These are phyloP conservation scores for Iphiclides podalirius DNA, from an alignment of 2,888 invertebrate species.

Conservation along the genomic window DNA sequence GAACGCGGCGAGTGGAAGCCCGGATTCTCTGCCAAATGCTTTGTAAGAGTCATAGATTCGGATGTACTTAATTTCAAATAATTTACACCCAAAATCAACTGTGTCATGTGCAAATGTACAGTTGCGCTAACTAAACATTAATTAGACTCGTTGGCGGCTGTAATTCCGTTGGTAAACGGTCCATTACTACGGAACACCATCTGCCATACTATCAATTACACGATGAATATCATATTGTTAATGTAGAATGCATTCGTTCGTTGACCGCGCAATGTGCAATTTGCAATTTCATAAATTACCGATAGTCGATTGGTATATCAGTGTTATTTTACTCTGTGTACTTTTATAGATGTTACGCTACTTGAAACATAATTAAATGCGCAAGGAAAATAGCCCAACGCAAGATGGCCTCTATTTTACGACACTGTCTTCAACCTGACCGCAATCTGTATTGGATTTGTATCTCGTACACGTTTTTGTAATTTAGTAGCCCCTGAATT, in stretches of 20 bases:
- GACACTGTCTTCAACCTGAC: background rate
- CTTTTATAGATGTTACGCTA: constrained; percentile 24
- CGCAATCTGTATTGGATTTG: constrained; percentile 20
- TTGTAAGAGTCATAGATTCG: constrained; percentile 1
- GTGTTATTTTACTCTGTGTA: constrained; percentile 30
- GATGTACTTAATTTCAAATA: constrained; percentile 8
- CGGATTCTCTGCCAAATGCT: too few relatives aligned
- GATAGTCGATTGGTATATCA: too few relatives aligned
- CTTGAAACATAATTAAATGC: constrained; percentile 10
- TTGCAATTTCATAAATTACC: too few relatives aligned
- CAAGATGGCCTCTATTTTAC: constrained; percentile 11
- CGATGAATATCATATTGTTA: constrained; percentile 31
- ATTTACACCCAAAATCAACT: constrained; percentile 24
- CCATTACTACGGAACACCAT: constrained; percentile 37
- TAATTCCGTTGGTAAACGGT: constrained; percentile 47
- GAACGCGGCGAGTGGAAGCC: too few relatives aligned
- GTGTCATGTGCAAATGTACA: constrained; percentile 26
- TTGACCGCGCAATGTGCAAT: constrained; percentile 57
- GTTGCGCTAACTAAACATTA: constrained; percentile 19
- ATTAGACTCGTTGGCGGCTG: constrained; percentile 42
- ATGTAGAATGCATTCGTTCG: constrained; percentile 55
- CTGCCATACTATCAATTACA: constrained; percentile 45
- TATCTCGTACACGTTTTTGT: constrained; percentile 16
- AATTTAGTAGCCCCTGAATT: constrained; percentile 15
- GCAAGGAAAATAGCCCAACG: constrained; percentile 5